Evolutionary conservation across 35 echinoderm and acorn worm genomes (phyloP), one percentile per base, ranked within the genome.

Genomic region (Apostichopus parvimensis): DNA sequence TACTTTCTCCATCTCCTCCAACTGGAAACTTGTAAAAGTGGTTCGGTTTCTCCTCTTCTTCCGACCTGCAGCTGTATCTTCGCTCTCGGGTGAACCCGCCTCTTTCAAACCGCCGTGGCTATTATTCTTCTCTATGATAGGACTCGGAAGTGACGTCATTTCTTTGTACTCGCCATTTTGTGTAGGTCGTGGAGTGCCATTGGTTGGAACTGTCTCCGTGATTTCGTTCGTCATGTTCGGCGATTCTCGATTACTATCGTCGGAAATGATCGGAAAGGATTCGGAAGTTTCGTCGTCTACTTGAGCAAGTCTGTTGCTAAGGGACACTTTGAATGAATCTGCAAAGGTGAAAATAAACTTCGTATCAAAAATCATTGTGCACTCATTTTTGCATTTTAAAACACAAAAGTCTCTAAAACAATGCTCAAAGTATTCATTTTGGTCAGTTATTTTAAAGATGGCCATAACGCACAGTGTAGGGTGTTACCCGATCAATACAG

Each of bases 1-100:
- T 0, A 95, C 95, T 57, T 95, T 99, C 89, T 99, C 97, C 97
- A 99, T 94, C 88, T 99, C 97, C 14, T 99, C 97, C 68, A 99
- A 76, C 79, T 99, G 97, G 21, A 82, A 99, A 79, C 97, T 99
- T 9, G 97, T 99, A 86, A 99, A 99, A 0, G 97, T 99, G 12
- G 97, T 99, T 45, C 97, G 79, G 90, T 99, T 96, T 52, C 97
- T 68, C 56, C 97, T 90, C 93, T 96, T 95, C 78, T 99, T 99
- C 80, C 94, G 94, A 23, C 92, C 93, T 11, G 91, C 24, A 4
- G 87, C 87, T 79, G 91, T 79, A 62, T 99, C 97, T 12, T 96
- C 93, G 20, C 87, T 84, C 17, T 91, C 93, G 6, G 87, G 78
- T 28, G 78, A 82, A 7, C 77, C 87, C 25, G 87, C 93, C 54